phyloP scores from a whole-genome alignment of 2,888 invertebrate genomes.

The Crematogaster levior region DNA sequence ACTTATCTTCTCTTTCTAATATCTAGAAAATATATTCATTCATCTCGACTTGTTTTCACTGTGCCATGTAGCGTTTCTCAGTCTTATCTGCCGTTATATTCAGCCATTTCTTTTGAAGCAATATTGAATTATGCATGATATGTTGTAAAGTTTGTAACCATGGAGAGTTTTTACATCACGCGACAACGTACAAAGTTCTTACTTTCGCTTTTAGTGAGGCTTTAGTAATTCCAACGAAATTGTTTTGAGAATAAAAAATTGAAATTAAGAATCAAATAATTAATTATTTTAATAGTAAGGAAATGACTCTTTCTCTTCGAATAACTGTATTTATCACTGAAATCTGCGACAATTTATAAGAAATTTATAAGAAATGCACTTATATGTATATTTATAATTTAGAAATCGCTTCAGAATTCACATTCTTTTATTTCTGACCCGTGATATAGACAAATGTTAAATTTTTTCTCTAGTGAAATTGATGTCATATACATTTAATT shows the following conservation, averaged over 20 bases:
- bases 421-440: neutral
- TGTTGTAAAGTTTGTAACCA: neutral
- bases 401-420: neutral
- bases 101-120: neutral
- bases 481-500: neutral
- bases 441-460: neutral
- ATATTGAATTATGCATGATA: conserved; percentile 36
- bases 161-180: conserved; percentile 10
- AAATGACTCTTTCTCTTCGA: neutral
- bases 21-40: neutral
- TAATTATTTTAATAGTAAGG: neutral
- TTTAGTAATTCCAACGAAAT: neutral
- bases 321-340: too few relatives aligned
- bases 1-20: neutral
- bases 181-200: neutral
- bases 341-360: too few relatives aligned
- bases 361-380: too few relatives aligned
- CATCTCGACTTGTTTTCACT: neutral
- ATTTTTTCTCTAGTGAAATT: neutral
- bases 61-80: neutral
- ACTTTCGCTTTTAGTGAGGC: neutral
- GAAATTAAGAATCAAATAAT: neutral
- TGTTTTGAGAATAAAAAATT: neutral
- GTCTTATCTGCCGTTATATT: neutral
- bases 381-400: conserved; percentile 18